A percentile compares a stretch with the other conserved stretches of the same genome.
These are phyloP conservation scores for Pseudoatta argentina DNA, from an alignment of 1,140 invertebrate genomes.

Conservation along the genomic window DNA sequence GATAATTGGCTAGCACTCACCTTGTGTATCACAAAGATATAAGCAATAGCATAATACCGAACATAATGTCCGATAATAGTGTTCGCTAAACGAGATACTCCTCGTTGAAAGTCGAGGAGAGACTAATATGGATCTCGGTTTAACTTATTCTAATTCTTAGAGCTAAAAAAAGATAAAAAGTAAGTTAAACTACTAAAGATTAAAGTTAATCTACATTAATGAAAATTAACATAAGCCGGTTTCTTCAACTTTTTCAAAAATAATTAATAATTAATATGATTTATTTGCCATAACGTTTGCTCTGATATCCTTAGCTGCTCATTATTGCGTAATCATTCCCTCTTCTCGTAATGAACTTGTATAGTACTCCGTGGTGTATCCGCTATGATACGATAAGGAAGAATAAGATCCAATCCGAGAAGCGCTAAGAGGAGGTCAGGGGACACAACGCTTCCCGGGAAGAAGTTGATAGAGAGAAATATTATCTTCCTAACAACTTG, in stretches of 20 bases:
- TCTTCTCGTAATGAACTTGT: constrained; percentile 36
- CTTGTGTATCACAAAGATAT: neutral
- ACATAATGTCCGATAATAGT: neutral
- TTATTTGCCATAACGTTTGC: neutral
- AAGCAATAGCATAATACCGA: neutral
- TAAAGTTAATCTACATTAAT: too few relatives aligned
- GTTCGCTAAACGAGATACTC: neutral
- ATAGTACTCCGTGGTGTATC: neutral
- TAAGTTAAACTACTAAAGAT: too few relatives aligned
- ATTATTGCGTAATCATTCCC: neutral
- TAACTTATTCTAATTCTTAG: too few relatives aligned
- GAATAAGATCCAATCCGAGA: constrained; percentile 32
- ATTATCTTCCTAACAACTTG: constrained; percentile 29
- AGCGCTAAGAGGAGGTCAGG: constrained; percentile 27
- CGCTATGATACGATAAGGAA: constrained; percentile 36
- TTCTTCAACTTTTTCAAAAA: neutral
- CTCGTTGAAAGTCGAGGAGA: neutral
- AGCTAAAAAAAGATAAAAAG: too few relatives aligned
- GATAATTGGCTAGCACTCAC: constrained; percentile 37
- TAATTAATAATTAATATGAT: constrained; percentile 24
- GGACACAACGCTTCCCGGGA: constrained; percentile 29
- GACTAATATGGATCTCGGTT: neutral
- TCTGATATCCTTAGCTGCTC: neutral
- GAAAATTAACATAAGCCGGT: too few relatives aligned
- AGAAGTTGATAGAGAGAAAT: constrained; percentile 30